Evolutionary conservation across 2,113 vertebrate genomes (phyloP).

Genomic region (Tragelaphus scriptus): DNA sequence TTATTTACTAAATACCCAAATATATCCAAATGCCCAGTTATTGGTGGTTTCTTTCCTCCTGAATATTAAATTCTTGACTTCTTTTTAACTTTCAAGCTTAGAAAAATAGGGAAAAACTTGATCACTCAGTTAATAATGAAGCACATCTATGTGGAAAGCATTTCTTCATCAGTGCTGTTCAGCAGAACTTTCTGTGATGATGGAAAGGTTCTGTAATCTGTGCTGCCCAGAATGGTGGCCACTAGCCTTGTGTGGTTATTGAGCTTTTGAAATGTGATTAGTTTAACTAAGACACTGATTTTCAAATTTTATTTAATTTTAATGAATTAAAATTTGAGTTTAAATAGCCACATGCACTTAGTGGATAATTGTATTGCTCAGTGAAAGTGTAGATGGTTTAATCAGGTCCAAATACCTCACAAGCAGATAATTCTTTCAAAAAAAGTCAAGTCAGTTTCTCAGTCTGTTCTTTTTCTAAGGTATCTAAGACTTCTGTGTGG

Average conservation of each 20-base stretch:
- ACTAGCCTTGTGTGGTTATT: background rate
- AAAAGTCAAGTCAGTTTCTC: background rate
- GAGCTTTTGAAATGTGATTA: background rate
- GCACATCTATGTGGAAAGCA: background rate
- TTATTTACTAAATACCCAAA: background rate
- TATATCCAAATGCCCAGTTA: background rate
- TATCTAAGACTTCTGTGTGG: background rate
- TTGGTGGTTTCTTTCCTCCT: background rate
- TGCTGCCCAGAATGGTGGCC: background rate
- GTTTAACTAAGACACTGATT: background rate
- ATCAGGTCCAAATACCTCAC: background rate
- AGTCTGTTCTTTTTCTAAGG: background rate
- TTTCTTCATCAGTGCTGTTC: background rate
- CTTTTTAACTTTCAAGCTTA: background rate
- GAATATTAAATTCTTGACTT: background rate
- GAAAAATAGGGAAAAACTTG: background rate
- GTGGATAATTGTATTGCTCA: background rate
- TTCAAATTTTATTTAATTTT: constrained; percentile 19
- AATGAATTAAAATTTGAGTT: background rate
- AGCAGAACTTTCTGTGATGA: background rate
- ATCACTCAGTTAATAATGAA: background rate
- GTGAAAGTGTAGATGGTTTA: background rate
- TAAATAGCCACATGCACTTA: background rate
- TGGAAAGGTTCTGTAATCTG: background rate
- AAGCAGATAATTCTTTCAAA: background rate